A percentile compares a stretch with the other conserved stretches of the same genome.
phyloP scores from a whole-genome alignment of 2,797 vertebrate species.

The Pelobates cultripes region DNA sequence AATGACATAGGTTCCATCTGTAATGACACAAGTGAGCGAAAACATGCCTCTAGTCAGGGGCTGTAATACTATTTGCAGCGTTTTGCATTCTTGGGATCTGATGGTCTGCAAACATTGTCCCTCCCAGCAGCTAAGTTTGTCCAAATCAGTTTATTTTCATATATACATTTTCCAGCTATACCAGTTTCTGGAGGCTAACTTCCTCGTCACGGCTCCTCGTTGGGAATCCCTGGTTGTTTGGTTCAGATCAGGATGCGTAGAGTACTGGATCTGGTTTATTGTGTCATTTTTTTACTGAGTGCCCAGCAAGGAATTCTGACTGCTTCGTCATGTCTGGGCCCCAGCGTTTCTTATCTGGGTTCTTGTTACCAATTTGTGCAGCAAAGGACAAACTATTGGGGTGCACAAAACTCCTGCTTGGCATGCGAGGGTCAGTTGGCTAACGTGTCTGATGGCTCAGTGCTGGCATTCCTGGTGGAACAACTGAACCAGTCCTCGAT shows the following conservation, averaged over 20 bases:
- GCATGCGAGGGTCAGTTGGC: constrained; percentile 39
- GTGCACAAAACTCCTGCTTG: constrained; percentile 25
- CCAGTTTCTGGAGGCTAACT: constrained; percentile 18
- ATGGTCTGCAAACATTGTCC: background rate
- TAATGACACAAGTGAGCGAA: no score
- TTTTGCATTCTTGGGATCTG: background rate
- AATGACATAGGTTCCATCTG: no score
- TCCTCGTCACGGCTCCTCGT: constrained; percentile 16
- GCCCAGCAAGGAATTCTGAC: background rate
- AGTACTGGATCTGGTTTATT: background rate
- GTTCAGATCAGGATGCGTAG: constrained; percentile 26
- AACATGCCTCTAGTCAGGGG: background rate
- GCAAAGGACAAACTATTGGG: constrained; percentile 11
- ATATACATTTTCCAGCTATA: constrained; percentile 19
- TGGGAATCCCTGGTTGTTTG: background rate
- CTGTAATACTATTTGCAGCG: background rate
- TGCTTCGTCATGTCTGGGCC: constrained; percentile 8
- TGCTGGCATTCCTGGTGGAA: constrained; percentile 2
- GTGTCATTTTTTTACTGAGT: background rate
- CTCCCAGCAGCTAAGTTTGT: background rate
- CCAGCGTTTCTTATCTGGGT: background rate
- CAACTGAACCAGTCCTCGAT: constrained; percentile 10
- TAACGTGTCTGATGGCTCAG: background rate
- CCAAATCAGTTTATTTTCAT: constrained; percentile 40
- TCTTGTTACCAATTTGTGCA: constrained; percentile 48